Conservation (phyloP, 2,888 invertebrate species). For the Steinernema carpocapsae region DNA sequence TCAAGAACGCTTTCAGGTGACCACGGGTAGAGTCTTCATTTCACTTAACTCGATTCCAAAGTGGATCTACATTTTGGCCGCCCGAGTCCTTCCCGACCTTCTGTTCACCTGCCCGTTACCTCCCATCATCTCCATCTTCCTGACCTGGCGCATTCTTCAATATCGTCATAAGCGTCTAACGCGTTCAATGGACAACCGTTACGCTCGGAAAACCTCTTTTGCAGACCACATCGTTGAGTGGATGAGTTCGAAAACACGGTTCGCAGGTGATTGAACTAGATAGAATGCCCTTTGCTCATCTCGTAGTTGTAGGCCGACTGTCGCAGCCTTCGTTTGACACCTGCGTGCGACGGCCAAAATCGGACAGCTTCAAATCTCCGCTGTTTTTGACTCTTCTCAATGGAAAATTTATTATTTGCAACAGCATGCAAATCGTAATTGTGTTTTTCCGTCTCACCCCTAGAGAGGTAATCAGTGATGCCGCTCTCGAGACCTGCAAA, state of each 20-base stretch:
- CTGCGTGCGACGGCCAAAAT: constrained; percentile 7
- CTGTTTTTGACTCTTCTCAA: constrained; percentile 31
- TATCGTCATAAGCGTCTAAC: constrained; percentile 35
- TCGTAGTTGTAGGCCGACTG: constrained; percentile 8
- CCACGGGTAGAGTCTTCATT: constrained; percentile 24
- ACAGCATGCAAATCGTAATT: constrained; percentile 18
- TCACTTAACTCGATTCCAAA: neutral
- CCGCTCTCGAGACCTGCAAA: constrained; percentile 11
- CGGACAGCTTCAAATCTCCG: constrained; percentile 34
- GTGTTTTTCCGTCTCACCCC: constrained; percentile 28
- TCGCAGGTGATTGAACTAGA: neutral
- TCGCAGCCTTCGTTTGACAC: constrained; percentile 1
- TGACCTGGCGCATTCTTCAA: constrained; percentile 24
- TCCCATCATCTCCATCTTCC: constrained; percentile 27
- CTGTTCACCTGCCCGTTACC: constrained; percentile 32
- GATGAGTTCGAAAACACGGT: constrained; percentile 25
- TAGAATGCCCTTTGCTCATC: neutral
- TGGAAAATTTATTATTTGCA: constrained; percentile 33
- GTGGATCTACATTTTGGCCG: constrained; percentile 12
- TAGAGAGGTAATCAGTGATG: constrained; percentile 6
- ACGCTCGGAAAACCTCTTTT: constrained; percentile 32
- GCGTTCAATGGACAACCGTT: constrained; percentile 26
- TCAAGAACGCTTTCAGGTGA: neutral
- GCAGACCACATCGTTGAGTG: constrained; percentile 32
- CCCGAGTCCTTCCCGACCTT: constrained; percentile 24